Percentiles rank a stretch among this genome's conserved stretches.
Evolutionary conservation across 2,113 vertebrate species (phyloP).

Genomic region (Indicator maculatus): DNA sequence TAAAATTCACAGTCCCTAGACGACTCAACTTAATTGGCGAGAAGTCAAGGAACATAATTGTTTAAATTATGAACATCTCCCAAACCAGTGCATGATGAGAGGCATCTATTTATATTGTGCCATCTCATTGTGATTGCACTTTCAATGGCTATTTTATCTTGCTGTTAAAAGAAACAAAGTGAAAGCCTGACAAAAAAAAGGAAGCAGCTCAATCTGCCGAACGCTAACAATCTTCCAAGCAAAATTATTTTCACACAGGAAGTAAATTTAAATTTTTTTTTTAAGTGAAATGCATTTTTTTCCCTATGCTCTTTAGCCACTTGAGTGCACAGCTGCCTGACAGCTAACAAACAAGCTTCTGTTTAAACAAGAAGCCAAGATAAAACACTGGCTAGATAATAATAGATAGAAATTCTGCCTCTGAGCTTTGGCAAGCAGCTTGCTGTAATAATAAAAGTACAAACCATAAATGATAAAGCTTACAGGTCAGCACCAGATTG

Average conservation of each 20-base stretch:
- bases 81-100: slow-evolving; percentile 64
- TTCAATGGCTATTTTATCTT: slow-evolving; percentile 35
- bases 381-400: slow-evolving; percentile 10
- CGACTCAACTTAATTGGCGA: slow-evolving; percentile 71
- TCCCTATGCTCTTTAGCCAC: slow-evolving; percentile 5
- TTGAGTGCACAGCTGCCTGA: background rate
- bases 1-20: slow-evolving; percentile 69
- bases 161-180: slow-evolving; percentile 33
- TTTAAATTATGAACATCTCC: slow-evolving; percentile 74
- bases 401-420: background rate
- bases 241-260: slow-evolving; percentile 21
- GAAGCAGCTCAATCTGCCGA: slow-evolving; percentile 19
- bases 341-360: slow-evolving; percentile 43
- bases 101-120: slow-evolving; percentile 60
- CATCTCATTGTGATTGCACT: slow-evolving; percentile 51
- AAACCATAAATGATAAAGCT: slow-evolving; percentile 1
- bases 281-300: slow-evolving; percentile 24
- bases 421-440: background rate
- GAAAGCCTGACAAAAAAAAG: slow-evolving; percentile 45
- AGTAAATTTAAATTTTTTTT: background rate
- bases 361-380: slow-evolving; percentile 24
- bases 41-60: slow-evolving; percentile 71
- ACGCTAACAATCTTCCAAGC: slow-evolving; percentile 2
- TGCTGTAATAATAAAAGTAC: slow-evolving; percentile 26
- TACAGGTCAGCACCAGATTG: background rate